These are phyloP conservation scores for Cheiracanthium punctorium DNA, from an alignment of 2,888 invertebrate species.

Conservation along the genomic window DNA sequence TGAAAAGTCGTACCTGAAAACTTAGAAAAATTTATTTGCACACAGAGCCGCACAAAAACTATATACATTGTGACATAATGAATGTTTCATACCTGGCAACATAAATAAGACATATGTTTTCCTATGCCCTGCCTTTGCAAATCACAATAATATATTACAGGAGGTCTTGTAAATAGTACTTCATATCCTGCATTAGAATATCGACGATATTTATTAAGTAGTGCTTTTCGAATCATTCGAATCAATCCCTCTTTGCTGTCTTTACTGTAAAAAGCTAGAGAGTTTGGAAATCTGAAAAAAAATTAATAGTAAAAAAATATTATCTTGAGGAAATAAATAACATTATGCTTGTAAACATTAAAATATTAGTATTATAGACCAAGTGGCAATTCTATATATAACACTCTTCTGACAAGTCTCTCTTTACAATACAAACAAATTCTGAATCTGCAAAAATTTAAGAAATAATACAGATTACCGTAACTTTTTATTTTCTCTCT, in stretches of 20 bases:
- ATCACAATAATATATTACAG: slow-evolving; percentile 80
- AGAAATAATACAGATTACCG: too few relatives aligned
- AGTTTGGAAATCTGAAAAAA: slow-evolving; percentile 84
- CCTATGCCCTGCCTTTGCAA: slow-evolving; percentile 76
- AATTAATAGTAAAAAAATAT: neutral
- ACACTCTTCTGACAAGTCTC: too few relatives aligned
- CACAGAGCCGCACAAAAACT: neutral
- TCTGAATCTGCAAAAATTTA: too few relatives aligned
- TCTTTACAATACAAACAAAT: too few relatives aligned
- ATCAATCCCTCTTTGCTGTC: slow-evolving; percentile 91
- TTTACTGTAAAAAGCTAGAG: slow-evolving; percentile 90
- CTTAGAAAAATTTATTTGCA: too few relatives aligned
- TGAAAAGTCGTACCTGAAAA: too few relatives aligned
- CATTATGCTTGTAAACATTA: too few relatives aligned
- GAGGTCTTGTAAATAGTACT: slow-evolving; percentile 82
- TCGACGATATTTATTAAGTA: slow-evolving; percentile 87
- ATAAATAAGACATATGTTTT: slow-evolving; percentile 73
- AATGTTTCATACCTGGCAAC: slow-evolving; percentile 71
- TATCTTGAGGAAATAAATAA: too few relatives aligned
- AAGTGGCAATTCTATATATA: too few relatives aligned
- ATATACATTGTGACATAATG: neutral
- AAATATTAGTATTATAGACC: too few relatives aligned
- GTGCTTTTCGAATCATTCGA: slow-evolving; percentile 85
- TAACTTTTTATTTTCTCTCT: too few relatives aligned
- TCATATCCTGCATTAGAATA: slow-evolving; percentile 89